A percentile compares a stretch with the other conserved stretches of the same genome.
phyloP scores from a whole-genome alignment of 2,797 vertebrate genomes.

The Pelochelys cantorii region DNA sequence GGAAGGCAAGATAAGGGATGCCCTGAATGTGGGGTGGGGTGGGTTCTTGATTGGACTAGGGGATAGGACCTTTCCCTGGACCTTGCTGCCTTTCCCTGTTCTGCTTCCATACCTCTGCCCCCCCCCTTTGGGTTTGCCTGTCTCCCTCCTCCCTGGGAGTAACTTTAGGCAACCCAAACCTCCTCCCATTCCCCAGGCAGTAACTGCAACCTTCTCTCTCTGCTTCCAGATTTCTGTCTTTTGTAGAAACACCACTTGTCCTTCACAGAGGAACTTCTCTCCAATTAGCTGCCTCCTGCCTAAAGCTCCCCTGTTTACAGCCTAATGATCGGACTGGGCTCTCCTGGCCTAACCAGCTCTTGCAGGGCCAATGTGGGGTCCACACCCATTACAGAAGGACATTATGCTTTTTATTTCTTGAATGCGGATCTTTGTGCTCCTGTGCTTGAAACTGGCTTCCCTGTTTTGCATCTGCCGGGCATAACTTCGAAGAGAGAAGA shows the following conservation, averaged over 20 bases:
- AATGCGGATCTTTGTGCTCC: not conserved
- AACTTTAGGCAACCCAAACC: not conserved
- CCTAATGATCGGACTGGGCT: not conserved
- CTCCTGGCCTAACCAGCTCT: not conserved
- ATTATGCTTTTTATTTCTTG: constrained; percentile 36
- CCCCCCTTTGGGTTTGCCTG: not conserved
- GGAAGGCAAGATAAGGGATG: too few relatives aligned
- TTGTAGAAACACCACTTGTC: not conserved
- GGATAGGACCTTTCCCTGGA: not conserved
- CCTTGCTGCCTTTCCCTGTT: not conserved
- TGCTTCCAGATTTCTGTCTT: not conserved
- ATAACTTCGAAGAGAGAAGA: not conserved
- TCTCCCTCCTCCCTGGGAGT: not conserved
- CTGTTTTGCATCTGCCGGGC: not conserved
- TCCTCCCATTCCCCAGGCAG: not conserved
- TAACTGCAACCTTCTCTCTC: not conserved
- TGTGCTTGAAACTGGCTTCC: not conserved
- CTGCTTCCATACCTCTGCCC: not conserved
- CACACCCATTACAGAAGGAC: not conserved
- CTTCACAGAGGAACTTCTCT: not conserved
- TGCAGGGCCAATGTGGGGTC: not conserved
- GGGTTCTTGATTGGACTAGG: too few relatives aligned
- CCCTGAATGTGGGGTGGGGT: too few relatives aligned
- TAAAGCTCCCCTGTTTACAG: not conserved
- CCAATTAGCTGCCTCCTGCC: not conserved